phyloP scores from a whole-genome alignment of 2,797 vertebrate genomes.

The Tragopan temminckii region DNA sequence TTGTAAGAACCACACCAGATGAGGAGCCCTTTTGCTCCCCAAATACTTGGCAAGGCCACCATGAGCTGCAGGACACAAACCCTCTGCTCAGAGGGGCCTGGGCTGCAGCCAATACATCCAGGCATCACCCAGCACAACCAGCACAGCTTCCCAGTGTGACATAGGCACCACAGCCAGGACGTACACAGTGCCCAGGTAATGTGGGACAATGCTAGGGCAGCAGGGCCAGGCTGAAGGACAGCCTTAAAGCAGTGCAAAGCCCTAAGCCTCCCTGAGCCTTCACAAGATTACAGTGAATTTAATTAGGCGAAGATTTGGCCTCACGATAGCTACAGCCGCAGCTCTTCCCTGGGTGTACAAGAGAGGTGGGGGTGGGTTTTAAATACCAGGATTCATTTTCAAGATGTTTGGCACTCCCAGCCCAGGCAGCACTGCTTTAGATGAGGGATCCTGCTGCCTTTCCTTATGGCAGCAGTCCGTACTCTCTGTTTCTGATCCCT shows the following conservation, averaged over 20 bases:
- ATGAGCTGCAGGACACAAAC: not conserved
- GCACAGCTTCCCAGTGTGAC: not conserved
- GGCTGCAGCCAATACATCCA: not conserved
- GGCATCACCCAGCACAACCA: not conserved
- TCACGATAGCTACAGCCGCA: not conserved
- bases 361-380: not conserved
- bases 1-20: not conserved
- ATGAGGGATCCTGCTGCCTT: not conserved
- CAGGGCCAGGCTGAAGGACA: not conserved
- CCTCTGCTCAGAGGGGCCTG: not conserved
- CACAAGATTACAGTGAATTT: conserved; percentile 5
- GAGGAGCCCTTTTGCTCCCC: not conserved
- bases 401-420: not conserved
- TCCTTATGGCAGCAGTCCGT: not conserved
- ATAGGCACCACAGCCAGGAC: not conserved
- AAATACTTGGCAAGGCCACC: not conserved
- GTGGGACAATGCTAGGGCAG: rapidly evolving
- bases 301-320: conserved; percentile 20
- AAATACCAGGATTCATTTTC: not conserved
- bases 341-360: not conserved
- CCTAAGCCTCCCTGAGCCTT: conserved; percentile 22
- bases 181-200: rapidly evolving
- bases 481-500: not conserved
- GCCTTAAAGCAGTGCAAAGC: not conserved
- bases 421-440: not conserved